Base-by-base conservation (phyloP, 2,888 invertebrate genomes). In the Pachycephus smyrnensis region DNA sequence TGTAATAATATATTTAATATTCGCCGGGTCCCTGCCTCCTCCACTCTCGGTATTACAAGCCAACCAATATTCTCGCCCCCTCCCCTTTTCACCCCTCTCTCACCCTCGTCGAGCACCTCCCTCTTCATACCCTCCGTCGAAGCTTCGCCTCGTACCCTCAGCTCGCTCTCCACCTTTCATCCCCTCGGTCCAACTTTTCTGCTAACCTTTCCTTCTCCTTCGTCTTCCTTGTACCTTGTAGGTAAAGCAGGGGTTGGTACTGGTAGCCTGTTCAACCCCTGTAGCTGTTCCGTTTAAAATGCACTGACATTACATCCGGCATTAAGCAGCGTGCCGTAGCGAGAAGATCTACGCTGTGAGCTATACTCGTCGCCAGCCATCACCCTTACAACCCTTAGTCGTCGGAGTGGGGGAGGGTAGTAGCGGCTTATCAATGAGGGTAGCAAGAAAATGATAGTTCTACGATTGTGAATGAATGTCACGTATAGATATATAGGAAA, bases 1-100 rank as follows among this genome's bases (percentile, higher is more conserved):
- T 90, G 90, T 89, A 90, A 90, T 90, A 90, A 90, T 90, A 90
- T 90, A 90, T 90, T 90, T 90, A 90, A 90, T 90, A 90, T 90
- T 90, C 90, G 88, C 86, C 85, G 86, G 88, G 85, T 88, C 88
- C 87, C 88, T 85, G 84, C 86, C 75, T 87, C 86, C 87, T 88
- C 85, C 86, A 88, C 88, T 89, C 90, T 87, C 88, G 86, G 89
- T 89, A 90, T 89, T 90, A 90, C 89, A 89, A 88, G 89, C 89
- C 89, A 89, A 90, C 90, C 90, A 90, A 90, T 90, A 90, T 90
- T 88, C 89, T 89, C 88, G 88, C 89, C 88, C 87, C 86, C 84
- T 79, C 40, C 74, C 75, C 81, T 73, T 75, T 78, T 78, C 73
- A 79, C 80, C 81, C 78, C 82, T 80, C 75, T 80, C 77, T 79